Percentiles rank a stretch among this genome's conserved stretches.
Conservation (phyloP, 2,113 vertebrate species). For the Anser cygnoides region DNA sequence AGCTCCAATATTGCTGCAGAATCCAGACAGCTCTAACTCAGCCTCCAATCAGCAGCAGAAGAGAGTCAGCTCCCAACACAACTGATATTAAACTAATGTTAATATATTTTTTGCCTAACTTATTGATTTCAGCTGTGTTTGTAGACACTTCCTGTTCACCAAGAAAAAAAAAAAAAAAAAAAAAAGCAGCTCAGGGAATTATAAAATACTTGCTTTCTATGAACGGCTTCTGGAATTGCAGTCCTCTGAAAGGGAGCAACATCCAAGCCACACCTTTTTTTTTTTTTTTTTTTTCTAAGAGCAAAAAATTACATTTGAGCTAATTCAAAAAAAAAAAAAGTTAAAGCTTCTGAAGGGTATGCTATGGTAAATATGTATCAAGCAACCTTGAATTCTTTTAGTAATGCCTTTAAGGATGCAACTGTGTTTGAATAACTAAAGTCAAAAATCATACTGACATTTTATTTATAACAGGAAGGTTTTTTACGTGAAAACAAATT, state of each 20-base stretch:
- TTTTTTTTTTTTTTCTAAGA: neutral
- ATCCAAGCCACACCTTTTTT: neutral
- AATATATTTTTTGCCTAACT: neutral
- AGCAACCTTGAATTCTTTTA: neutral
- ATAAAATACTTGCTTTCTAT: neutral
- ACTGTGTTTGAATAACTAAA: neutral
- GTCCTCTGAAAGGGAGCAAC: neutral
- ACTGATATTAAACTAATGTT: neutral
- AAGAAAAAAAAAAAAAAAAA: neutral
- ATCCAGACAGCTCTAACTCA: neutral
- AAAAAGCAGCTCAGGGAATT: neutral
- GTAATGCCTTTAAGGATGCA: neutral
- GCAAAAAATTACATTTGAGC: neutral
- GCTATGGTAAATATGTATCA: neutral
- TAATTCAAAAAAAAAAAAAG: neutral
- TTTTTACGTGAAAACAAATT: neutral
- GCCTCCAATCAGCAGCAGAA: fast-evolving
- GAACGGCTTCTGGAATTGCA: neutral
- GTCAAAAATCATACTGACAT: neutral
- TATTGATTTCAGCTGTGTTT: neutral
- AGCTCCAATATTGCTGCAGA: neutral
- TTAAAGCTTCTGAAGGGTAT: neutral
- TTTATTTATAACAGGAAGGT: neutral
- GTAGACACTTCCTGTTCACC: neutral
- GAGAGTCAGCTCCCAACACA: fast-evolving